Base-by-base conservation (phyloP, 1,140 invertebrate species). In the honey bee (Apis mellifera) region DNA sequence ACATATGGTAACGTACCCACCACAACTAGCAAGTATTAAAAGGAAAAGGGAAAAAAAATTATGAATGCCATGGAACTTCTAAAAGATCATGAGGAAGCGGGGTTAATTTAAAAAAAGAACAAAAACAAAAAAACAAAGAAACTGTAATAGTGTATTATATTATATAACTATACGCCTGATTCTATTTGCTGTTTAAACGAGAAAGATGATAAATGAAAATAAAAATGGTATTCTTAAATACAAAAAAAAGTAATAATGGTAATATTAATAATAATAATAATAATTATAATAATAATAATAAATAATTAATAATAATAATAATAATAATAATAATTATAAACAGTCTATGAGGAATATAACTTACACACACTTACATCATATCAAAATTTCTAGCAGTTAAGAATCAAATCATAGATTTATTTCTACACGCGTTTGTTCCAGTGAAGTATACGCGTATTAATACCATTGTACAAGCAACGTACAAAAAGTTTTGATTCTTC, bases 381-480 rank as follows among this genome's bases (percentile, higher is more conserved):
- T 87, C 85, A 87, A 87, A 86, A 84, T 87, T 74, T 72, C 74
- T 87, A 87, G 62, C 26, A 32, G 55, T 59, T 86, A 86, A 87
- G 79, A 66, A 73, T 73, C 68, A 68, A 64, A 64, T 68, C 55
- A 68, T 80, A 62, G 26, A 69, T 60, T 54, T 66, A 82, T 82
- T 85, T 85, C 69, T 83, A 83, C 76, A 78, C 68, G 76, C 74
- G 74, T 78, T 42, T 65, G 23, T 48, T n/a, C 26, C 72, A 64
- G 23, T 19, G 19, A 62, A 50, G 9, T 19, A 13, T n/a, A n/a
- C 23, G 50, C 42, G 80, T 54, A 23, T n/a, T n/a, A 26, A 74
- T 42, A 64, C 52, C 73, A n/a, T 54, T 15, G 60, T 73, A 55
- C 57, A 42, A 73, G 26, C 50, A 50, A 71, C 65, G 78, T 75